Percentiles rank a stretch among this genome's conserved stretches.
These are phyloP conservation scores for Gryon sp. DNA, from an alignment of 1,140 invertebrate species.

Conservation along the genomic window DNA sequence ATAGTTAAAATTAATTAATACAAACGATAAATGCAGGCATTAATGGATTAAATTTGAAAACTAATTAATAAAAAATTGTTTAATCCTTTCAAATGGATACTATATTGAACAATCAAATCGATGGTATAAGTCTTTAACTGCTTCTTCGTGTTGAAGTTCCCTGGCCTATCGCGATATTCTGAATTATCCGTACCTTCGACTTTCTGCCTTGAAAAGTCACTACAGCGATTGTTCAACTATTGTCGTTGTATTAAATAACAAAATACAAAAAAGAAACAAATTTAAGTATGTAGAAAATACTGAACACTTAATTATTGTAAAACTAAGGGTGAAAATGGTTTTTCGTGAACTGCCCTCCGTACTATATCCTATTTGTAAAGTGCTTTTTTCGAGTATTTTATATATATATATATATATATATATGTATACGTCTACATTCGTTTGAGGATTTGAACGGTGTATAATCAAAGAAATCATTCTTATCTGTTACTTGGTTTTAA, in stretches of 20 bases:
- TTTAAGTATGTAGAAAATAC: background rate
- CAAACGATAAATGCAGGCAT: too few species aligned
- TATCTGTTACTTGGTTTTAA: too few species aligned
- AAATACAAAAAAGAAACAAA: background rate
- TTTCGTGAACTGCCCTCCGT: slow-evolving; percentile 16
- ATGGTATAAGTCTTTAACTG: background rate
- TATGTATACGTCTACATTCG: slow-evolving; percentile 35
- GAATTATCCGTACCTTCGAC: slow-evolving; percentile 31
- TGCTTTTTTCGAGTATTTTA: slow-evolving; percentile 49
- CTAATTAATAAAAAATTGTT: too few species aligned
- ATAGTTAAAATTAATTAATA: too few species aligned
- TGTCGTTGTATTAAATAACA: background rate
- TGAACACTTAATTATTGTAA: background rate
- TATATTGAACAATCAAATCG: slow-evolving; percentile 10
- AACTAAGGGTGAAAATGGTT: background rate
- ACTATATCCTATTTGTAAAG: slow-evolving; percentile 50
- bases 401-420: slow-evolving; percentile 55
- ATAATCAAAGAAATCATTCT: background rate
- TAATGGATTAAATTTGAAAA: too few species aligned
- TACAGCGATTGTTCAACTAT: background rate
- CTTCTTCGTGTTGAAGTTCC: slow-evolving; percentile 31
- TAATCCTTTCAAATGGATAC: slow-evolving; percentile 18
- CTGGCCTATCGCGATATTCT: slow-evolving; percentile 38
- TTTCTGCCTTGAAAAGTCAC: slow-evolving; percentile 4
- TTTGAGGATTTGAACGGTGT: slow-evolving; percentile 4